Evolutionary conservation across 2,113 vertebrate genomes (phyloP).

Genomic region (Eudyptes chrysolophus): DNA sequence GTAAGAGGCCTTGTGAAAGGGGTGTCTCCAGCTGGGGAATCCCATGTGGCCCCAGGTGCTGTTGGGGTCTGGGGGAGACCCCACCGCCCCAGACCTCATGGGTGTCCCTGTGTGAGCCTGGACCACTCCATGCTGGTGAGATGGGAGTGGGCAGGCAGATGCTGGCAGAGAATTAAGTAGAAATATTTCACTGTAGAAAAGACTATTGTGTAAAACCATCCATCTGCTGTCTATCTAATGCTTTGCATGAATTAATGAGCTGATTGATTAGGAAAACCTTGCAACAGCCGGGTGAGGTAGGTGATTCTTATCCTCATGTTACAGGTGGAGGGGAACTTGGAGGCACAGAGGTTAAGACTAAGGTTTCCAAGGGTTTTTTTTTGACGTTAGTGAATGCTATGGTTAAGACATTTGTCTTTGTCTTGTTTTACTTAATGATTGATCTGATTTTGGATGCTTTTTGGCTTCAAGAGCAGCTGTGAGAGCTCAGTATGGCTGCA

Average conservation of each 20-base stretch:
- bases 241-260: slow-evolving; percentile 48
- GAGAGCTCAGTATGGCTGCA: not conserved
- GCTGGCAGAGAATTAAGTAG: not conserved
- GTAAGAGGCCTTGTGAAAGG: not conserved
- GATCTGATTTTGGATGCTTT: not conserved
- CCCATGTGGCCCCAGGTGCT: fast-evolving
- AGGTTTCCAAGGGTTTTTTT: not conserved
- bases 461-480: not conserved
- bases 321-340: not conserved
- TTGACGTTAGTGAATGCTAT: not conserved
- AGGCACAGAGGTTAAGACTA: not conserved
- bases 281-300: not conserved
- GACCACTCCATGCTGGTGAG: fast-evolving
- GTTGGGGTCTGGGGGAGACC: not conserved
- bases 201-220: not conserved
- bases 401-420: not conserved
- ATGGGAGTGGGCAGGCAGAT: not conserved
- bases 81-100: fast-evolving
- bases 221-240: slow-evolving; percentile 21
- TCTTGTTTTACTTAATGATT: not conserved
- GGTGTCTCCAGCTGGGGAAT: not conserved
- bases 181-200: not conserved
- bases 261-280: slow-evolving; percentile 41
- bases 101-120: not conserved
- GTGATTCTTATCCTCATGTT: not conserved